A percentile compares a stretch with the other conserved stretches of the same genome.
Evolutionary conservation across 2,797 vertebrate genomes (phyloP).

Genomic region (Eptatretus atami): DNA sequence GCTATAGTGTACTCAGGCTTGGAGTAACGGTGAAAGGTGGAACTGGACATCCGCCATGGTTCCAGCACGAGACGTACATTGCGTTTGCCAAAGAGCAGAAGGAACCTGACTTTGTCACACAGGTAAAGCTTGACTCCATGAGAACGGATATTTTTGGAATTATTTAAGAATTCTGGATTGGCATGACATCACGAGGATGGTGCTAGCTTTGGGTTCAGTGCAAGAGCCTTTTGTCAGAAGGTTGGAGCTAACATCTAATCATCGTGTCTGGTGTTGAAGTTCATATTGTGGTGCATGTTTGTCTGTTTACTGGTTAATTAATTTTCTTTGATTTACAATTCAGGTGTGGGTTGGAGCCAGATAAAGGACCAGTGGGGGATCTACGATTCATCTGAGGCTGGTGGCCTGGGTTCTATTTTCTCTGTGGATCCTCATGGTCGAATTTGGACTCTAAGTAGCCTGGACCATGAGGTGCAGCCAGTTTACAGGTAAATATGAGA

Average conservation of each 20-base stretch:
- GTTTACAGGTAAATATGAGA: background rate
- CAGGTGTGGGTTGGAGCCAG: slow-evolving; percentile 71
- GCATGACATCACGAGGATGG: no score
- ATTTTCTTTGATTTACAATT: slow-evolving; percentile 7
- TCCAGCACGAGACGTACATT: slow-evolving; percentile 64
- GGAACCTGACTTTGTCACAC: slow-evolving; percentile 26
- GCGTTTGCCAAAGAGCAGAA: slow-evolving; percentile 62
- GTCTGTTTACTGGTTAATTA: slow-evolving; percentile 23
- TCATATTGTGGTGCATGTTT: no score
- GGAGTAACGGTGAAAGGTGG: slow-evolving; percentile 63
- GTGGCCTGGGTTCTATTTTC: slow-evolving; percentile 43
- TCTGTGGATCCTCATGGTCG: slow-evolving; percentile 49
- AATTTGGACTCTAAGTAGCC: slow-evolving; percentile 64
- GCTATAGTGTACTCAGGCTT: slow-evolving; percentile 48
- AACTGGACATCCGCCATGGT: slow-evolving; percentile 71
- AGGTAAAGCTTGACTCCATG: slow-evolving; percentile 19
- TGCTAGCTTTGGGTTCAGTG: no score
- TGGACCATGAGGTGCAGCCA: slow-evolving; percentile 95
- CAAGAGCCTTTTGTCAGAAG: background rate
- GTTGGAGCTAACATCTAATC: slow-evolving; percentile 8
- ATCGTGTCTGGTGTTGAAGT: no score
- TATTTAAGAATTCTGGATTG: no score
- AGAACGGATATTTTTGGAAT: background rate
- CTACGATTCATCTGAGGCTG: slow-evolving; percentile 58
- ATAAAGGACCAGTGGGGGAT: slow-evolving; percentile 69